These are phyloP conservation scores for Phengaris arion DNA, from an alignment of 2,888 invertebrate species.

Conservation along the genomic window DNA sequence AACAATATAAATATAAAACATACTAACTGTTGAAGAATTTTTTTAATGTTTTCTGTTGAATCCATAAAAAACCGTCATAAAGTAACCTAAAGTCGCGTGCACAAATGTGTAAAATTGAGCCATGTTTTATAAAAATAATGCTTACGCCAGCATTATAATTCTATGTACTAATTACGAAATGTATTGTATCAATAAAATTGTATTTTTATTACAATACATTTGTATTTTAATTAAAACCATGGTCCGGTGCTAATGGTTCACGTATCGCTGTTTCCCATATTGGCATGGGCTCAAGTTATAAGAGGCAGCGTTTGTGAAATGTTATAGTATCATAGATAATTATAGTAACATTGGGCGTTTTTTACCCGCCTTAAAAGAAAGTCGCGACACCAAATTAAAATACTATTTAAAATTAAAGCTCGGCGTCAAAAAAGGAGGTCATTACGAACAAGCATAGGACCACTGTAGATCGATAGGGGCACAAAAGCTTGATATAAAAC, in stretches of 20 bases:
- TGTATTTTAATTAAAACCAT: conserved; percentile 10
- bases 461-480: too few relatives aligned
- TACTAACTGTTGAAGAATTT: neutral
- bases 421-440: too few relatives aligned
- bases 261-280: neutral
- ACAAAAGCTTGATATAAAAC: too few relatives aligned
- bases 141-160: neutral
- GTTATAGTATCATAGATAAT: neutral
- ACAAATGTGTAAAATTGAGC: neutral
- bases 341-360: too few relatives aligned
- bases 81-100: neutral
- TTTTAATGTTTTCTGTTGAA: conserved; percentile 5
- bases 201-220: conserved; percentile 4
- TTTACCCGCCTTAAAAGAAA: too few relatives aligned
- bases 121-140: neutral
- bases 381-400: too few relatives aligned
- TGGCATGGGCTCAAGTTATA: neutral
- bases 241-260: conserved; percentile 8
- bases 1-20: neutral
- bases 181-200: conserved; percentile 15
- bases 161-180: conserved; percentile 4
- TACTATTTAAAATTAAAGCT: too few relatives aligned
- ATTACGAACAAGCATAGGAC: too few relatives aligned
- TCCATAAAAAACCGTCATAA: neutral
- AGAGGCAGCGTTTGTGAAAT: neutral